Evolutionary conservation across 2,797 vertebrate species (phyloP).

Genomic region (Hirundo rustica): DNA sequence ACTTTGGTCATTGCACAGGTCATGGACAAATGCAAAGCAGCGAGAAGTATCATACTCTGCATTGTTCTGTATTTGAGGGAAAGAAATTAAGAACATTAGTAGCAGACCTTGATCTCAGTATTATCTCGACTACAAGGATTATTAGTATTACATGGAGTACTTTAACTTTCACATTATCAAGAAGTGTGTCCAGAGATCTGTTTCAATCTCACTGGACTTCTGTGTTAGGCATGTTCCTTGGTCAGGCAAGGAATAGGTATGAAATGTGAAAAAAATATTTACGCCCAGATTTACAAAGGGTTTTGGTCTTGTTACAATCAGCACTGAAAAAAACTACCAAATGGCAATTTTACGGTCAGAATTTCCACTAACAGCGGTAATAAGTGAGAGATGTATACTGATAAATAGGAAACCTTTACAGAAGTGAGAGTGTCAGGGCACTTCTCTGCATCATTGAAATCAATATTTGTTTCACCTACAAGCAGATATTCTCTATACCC

Average conservation of each 20-base stretch:
- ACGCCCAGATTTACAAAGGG: not conserved
- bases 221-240: not conserved
- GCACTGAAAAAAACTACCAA: not conserved
- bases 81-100: conserved; percentile 5
- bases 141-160: not conserved
- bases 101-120: not conserved
- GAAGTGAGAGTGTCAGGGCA: not conserved
- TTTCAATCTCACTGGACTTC: not conserved
- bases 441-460: not conserved
- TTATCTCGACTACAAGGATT: not conserved
- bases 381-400: not conserved
- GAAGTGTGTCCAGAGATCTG: not conserved
- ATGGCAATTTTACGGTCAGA: not conserved
- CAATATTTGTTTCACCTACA: not conserved
- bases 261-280: not conserved
- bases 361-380: not conserved
- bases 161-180: not conserved
- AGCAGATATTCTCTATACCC: not conserved
- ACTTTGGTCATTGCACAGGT: conserved; percentile 84
- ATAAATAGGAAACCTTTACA: not conserved
- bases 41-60: conserved; percentile 86
- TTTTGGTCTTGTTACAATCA: not conserved
- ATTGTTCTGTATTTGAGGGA: conserved; percentile 79
- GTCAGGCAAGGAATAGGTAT: not conserved
- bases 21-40: conserved; percentile 93